These are phyloP conservation scores for Bellardia pandia DNA, from an alignment of 2,888 invertebrate species.

Conservation along the genomic window DNA sequence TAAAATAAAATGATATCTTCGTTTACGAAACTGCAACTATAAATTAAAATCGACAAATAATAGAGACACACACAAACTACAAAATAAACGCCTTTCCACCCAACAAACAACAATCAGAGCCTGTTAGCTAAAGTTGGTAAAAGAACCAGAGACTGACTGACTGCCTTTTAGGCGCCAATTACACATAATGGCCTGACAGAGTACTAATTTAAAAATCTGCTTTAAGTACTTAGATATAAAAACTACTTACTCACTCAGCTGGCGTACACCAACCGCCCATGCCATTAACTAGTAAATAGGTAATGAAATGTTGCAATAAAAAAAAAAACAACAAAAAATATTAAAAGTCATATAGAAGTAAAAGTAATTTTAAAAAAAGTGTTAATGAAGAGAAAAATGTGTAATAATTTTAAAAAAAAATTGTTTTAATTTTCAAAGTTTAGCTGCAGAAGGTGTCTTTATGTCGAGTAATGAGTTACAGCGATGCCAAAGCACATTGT, in stretches of 20 bases:
- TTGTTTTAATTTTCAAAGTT: background rate
- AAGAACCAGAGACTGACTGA: background rate
- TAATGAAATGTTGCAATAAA: slow-evolving; percentile 8
- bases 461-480: background rate
- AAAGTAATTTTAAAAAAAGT: slow-evolving; percentile 1
- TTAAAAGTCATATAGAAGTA: background rate
- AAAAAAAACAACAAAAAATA: background rate
- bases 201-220: slow-evolving; percentile 7
- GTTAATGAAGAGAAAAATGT: background rate
- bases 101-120: background rate
- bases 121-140: background rate
- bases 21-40: slow-evolving; percentile 11
- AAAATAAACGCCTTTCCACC: slow-evolving; percentile 4
- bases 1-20: slow-evolving; percentile 6
- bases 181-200: slow-evolving; percentile 6
- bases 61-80: background rate
- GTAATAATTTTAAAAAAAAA: background rate
- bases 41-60: slow-evolving; percentile 8
- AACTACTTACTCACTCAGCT: background rate
- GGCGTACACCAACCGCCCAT: background rate
- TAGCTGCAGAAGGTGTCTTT: background rate
- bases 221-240: background rate
- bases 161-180: slow-evolving; percentile 33
- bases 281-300: background rate
- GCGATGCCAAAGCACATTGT: background rate